phyloP scores from a whole-genome alignment of 2,113 vertebrate genomes.

The Hipposideros armiger region DNA sequence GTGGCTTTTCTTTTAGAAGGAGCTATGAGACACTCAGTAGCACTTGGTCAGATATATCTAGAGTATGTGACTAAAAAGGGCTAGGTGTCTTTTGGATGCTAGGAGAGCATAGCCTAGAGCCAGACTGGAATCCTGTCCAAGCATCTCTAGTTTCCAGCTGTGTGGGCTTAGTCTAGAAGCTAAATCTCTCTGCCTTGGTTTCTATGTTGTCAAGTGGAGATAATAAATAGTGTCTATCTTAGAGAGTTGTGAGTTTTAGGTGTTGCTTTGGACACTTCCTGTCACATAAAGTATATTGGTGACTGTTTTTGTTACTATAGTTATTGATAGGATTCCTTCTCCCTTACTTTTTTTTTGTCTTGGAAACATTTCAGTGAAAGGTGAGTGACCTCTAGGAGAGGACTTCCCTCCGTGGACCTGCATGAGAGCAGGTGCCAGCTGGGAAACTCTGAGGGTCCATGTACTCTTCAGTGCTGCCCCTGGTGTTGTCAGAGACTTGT shows the following conservation, averaged over 20 bases:
- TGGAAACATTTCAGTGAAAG: background rate
- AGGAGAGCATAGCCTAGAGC: background rate
- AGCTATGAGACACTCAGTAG: background rate
- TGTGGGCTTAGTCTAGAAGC: background rate
- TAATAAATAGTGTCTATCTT: background rate
- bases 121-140: background rate
- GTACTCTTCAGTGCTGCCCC: background rate
- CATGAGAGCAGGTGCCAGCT: background rate
- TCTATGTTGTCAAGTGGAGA: background rate
- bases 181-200: background rate
- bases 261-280: background rate
- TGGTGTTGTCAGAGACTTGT: background rate
- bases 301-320: background rate
- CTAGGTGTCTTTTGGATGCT: conserved; percentile 33
- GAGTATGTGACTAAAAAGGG: conserved; percentile 7
- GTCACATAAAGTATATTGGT: background rate
- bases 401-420: background rate
- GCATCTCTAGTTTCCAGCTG: background rate
- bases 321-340: background rate
- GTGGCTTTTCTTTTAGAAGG: conserved; percentile 52
- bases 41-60: conserved; percentile 26
- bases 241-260: background rate
- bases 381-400: background rate
- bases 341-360: background rate
- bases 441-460: background rate